Conservation (phyloP, 2,888 invertebrate genomes). For the Phrixothrix hirtus region DNA sequence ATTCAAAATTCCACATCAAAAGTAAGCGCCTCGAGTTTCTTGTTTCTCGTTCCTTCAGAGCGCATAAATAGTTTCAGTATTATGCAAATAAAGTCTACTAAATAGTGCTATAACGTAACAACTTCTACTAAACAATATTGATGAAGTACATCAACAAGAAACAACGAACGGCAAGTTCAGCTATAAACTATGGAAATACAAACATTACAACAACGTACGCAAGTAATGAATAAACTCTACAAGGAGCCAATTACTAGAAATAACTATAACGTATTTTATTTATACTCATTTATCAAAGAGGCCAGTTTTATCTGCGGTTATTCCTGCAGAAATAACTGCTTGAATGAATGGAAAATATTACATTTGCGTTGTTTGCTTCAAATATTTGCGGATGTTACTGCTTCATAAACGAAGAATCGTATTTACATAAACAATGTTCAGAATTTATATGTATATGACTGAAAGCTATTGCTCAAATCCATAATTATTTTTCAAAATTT, state of each 20-base stretch:
- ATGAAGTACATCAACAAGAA: conserved; percentile 37
- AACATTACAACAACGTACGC: conserved; percentile 40
- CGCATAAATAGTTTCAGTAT: conserved; percentile 13
- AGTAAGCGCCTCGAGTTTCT: conserved; percentile 12
- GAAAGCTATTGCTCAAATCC: no score
- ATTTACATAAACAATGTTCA: no score
- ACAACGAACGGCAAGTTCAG: conserved; percentile 39
- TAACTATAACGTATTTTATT: conserved; percentile 43
- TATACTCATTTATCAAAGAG: conserved; percentile 43
- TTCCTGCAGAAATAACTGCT: conserved; percentile 41
- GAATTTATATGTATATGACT: no score
- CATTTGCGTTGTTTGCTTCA: conserved; percentile 15
- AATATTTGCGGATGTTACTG: no score
- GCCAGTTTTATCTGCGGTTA: conserved; percentile 44
- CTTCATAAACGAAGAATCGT: no score
- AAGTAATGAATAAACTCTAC: conserved; percentile 43
- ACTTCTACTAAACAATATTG: conserved; percentile 26
- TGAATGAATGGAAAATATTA: conserved; percentile 40
- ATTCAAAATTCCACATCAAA: conserved; percentile 19
- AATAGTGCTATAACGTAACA: conserved; percentile 16
- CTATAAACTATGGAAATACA: conserved; percentile 41
- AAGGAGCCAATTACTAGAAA: conserved; percentile 44
- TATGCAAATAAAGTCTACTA: conserved; percentile 18
- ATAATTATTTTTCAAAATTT: no score
- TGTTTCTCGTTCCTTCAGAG: conserved; percentile 2